Conservation (phyloP, 2,113 vertebrate species). For the Abramis brama region DNA sequence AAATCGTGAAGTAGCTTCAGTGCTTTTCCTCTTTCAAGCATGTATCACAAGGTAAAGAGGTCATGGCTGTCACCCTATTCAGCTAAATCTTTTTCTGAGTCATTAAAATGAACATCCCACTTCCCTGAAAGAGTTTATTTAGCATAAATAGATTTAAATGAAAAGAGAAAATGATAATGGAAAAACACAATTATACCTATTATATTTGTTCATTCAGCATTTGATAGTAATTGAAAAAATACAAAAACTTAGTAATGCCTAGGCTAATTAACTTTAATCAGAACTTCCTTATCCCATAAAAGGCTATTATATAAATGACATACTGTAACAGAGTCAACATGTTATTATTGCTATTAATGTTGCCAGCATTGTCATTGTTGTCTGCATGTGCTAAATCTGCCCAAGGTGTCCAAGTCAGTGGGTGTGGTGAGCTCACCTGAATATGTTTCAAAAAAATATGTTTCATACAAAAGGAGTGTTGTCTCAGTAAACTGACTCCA, state of each 20-base stretch:
- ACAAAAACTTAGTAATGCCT: too few species aligned
- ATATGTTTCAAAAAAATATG: background rate
- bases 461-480: background rate
- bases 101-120: background rate
- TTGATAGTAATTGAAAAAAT: background rate
- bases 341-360: background rate
- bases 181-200: background rate
- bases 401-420: background rate
- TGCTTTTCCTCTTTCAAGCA: background rate
- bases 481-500: background rate
- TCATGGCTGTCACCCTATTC: background rate
- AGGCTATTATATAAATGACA: background rate
- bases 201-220: background rate
- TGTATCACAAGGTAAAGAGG: background rate
- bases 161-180: background rate
- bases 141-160: background rate
- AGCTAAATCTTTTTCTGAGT: background rate
- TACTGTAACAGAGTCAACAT: background rate
- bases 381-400: background rate
- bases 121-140: background rate
- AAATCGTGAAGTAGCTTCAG: background rate
- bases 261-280: too few species aligned
- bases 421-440: background rate
- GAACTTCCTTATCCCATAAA: background rate
- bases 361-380: background rate